Evolutionary conservation across 1,140 invertebrate genomes (phyloP), one percentile per base, ranked within the genome.

Genomic region (Pogonognathellus flavescens): DNA sequence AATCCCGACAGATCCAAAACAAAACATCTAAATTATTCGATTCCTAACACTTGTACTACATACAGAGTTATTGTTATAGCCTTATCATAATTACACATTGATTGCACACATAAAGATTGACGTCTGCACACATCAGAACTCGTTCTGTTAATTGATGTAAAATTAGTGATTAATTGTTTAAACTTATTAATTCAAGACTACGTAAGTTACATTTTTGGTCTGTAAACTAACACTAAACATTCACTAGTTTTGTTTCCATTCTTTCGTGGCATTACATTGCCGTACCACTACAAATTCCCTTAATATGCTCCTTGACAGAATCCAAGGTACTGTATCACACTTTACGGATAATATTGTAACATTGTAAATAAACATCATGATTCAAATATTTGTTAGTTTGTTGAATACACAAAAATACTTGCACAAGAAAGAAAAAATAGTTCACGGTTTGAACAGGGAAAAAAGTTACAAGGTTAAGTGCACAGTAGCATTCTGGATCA

Each of bases 301-400:
- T 76, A n/a, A 18, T 76, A 49, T 76, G 62, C 70, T 76, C 25
- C 16, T 76, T 41, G 25, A 41, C 70, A 76, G 70, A 76, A 76
- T 76, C 70, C 16, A 76, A 76, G 70, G 70, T 76, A 76, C 70
- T 76, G 70, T 76, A 76, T 76, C 70, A 76, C 70, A 76, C 70
- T 76, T 76, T 76, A 76, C 70, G 70, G 70, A 76, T 76, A 76
- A 76, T 76, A 76, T 76, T 76, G 25, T 76, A 76, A 76, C 70
- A n/a, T 31, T 49, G 10, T 76, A 76, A 76, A 76, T 76, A 31
- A 76, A 76, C 25, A 50, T 14, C 70, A 76, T 41, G 70, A 49
- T 76, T 76, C 70, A 76, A 76, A 76, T 11, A 41, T 76, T 76
- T 76, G 70, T 76, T 76, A 76, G 25, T 14, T n/a, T 57, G n/a